Percentiles rank a stretch among this genome's conserved stretches.
Conservation (phyloP, 2,888 invertebrate species). For the Diadegma fenestrale region DNA sequence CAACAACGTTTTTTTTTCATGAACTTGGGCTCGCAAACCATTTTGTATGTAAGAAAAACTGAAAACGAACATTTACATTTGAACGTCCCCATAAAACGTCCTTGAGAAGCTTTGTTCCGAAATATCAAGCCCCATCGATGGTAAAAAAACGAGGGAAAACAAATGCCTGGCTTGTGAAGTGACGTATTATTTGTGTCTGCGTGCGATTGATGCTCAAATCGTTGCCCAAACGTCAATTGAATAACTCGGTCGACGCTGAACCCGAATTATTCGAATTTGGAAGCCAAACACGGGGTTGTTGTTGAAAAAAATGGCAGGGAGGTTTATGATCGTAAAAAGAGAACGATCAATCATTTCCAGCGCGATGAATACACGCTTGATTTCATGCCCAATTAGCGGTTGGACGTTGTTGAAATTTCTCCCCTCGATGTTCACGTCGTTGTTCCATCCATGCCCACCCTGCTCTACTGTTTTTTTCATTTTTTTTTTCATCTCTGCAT, state of each 20-base stretch:
- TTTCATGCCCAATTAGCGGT: slow-evolving; percentile 54
- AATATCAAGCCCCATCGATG: not conserved
- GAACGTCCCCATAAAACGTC: no score
- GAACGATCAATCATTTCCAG: slow-evolving; percentile 64
- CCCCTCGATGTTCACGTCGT: slow-evolving; percentile 38
- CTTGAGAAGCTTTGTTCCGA: not conserved
- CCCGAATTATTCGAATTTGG: not conserved
- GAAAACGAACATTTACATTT: no score
- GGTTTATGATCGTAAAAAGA: slow-evolving; percentile 26
- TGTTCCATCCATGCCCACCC: slow-evolving; percentile 45
- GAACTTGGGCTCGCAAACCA: no score
- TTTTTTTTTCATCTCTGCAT: slow-evolving; percentile 33
- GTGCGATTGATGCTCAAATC: not conserved
- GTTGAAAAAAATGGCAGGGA: not conserved
- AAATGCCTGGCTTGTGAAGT: not conserved
- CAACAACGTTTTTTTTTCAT: no score
- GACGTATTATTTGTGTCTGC: not conserved
- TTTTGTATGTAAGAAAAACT: no score
- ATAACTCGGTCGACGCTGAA: not conserved
- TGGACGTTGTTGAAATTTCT: slow-evolving; percentile 49
- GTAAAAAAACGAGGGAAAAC: not conserved
- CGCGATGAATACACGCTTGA: slow-evolving; percentile 62
- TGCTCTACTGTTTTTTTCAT: slow-evolving; percentile 10
- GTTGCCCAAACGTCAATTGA: not conserved
- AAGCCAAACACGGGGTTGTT: not conserved